Base-by-base conservation (phyloP, 2,113 vertebrate genomes). In the Melanerpes formicivorus region DNA sequence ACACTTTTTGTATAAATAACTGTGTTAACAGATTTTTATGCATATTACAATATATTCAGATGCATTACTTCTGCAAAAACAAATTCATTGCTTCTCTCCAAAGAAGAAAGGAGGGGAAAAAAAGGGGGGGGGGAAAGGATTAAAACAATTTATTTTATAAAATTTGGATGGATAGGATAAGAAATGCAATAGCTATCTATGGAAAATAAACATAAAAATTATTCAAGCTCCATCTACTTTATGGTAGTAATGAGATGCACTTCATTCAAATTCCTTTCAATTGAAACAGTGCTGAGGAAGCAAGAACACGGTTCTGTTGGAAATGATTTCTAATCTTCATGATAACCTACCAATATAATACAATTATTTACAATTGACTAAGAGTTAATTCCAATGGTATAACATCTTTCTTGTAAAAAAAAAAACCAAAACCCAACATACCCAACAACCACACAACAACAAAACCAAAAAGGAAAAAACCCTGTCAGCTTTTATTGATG, bases 341-440 rank as follows among this genome's bases (percentile, higher is more conserved):
- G 97, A 98, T 98, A 98, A 98, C 97, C 93, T 96, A 97, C 98
- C 96, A 80, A 97, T 98, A 98, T 97, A 98, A 98, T 97, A 97
- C 97, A 98, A 98, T 98, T 98, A 98, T 98, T 98, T 98, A 98
- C 97, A 98, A 98, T 98, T 98, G 97, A 97, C 98, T 97, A 98
- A 97, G 97, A 98, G 97, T 98, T 98, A 98, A 98, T 98, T 98
- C 97, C 97, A 97, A 98, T 97, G 96, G 96, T 97, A 97, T 97
- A 98, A 97, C 97, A 98, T 98, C 97, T 98, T 98, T 97, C 97
- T 96, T 97, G 96, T 96, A 97, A 96, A 97, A 97, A 97, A 48
- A 48, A 25, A 23, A 52, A 52, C 25, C 25, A 9, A 40, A 40
- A 40, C 9, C 37, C n/a, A 34, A 40, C 40, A 10, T 4, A 11